These are phyloP conservation scores for Ganaspis sp. DNA, from an alignment of 1,140 invertebrate genomes.

Conservation along the genomic window DNA sequence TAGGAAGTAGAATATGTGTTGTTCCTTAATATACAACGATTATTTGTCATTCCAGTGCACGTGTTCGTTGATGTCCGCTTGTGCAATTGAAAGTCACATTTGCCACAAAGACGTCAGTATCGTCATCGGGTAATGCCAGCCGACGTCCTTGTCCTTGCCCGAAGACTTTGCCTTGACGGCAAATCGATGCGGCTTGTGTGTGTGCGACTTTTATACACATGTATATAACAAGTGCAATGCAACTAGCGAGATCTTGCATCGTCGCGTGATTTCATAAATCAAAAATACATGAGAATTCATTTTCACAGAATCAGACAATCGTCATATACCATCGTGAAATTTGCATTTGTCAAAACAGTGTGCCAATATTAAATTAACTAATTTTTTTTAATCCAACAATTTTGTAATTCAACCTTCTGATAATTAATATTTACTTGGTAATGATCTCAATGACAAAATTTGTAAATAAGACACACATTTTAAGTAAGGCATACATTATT, in stretches of 20 bases:
- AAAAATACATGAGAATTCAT: not conserved
- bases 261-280: conserved; percentile 9
- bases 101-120: conserved; percentile 28
- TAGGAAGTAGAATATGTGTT: not conserved
- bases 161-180: conserved; percentile 24
- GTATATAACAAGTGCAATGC: not conserved
- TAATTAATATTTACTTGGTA: no score
- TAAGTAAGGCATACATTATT: no score
- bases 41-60: conserved; percentile 14
- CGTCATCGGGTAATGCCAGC: conserved; percentile 19
- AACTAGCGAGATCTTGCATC: not conserved
- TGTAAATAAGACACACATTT: no score
- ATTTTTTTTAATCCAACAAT: no score
- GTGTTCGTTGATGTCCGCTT: not conserved
- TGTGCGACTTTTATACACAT: not conserved
- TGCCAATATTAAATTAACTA: not conserved
- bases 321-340: not conserved
- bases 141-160: conserved; percentile 23
- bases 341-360: not conserved
- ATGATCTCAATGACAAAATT: no score
- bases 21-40: not conserved
- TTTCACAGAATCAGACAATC: not conserved
- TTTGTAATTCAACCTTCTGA: no score
- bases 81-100: conserved; percentile 24
- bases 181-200: not conserved